Conservation (phyloP, 2,888 invertebrate species). For the Trissolcus brochymenae region DNA sequence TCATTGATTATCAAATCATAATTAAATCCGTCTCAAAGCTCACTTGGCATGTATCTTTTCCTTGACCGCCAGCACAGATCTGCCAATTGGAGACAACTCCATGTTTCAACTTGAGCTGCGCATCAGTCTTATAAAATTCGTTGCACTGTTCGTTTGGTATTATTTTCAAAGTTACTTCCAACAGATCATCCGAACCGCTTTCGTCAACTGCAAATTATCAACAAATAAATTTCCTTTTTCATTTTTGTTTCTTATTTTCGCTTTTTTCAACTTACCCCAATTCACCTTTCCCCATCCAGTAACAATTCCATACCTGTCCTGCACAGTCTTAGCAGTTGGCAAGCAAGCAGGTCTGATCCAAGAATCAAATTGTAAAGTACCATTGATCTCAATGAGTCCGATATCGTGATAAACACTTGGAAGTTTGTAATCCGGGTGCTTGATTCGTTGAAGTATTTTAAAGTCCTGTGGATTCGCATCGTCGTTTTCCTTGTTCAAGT, state of each 20-base stretch:
- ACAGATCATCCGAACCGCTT: constrained; percentile 71
- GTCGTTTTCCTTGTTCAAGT: constrained; percentile 71
- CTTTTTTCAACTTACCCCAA: constrained; percentile 61
- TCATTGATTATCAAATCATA: too few relatives aligned
- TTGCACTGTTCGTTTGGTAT: constrained; percentile 61
- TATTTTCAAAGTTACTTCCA: constrained; percentile 78
- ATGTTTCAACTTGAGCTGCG: constrained; percentile 63
- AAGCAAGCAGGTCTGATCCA: constrained; percentile 69
- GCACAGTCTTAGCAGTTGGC: constrained; percentile 13
- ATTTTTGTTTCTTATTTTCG: not conserved
- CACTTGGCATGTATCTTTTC: constrained; percentile 79
- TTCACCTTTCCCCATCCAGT: constrained; percentile 77
- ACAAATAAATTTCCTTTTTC: too few relatives aligned
- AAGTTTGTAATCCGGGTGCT: constrained; percentile 75
- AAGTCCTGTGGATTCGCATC: constrained; percentile 71
- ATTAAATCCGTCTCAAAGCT: not conserved
- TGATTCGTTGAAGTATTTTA: constrained; percentile 67
- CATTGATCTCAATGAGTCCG: constrained; percentile 76
- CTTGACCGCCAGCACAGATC: constrained; percentile 78
- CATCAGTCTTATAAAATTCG: constrained; percentile 62
- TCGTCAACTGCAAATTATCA: constrained; percentile 66
- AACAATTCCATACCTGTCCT: constrained; percentile 67
- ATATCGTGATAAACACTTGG: constrained; percentile 78
- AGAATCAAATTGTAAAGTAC: constrained; percentile 70
- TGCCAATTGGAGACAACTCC: constrained; percentile 77